phyloP scores from a whole-genome alignment of 2,888 invertebrate genomes.

The Phyto melanocephala region DNA sequence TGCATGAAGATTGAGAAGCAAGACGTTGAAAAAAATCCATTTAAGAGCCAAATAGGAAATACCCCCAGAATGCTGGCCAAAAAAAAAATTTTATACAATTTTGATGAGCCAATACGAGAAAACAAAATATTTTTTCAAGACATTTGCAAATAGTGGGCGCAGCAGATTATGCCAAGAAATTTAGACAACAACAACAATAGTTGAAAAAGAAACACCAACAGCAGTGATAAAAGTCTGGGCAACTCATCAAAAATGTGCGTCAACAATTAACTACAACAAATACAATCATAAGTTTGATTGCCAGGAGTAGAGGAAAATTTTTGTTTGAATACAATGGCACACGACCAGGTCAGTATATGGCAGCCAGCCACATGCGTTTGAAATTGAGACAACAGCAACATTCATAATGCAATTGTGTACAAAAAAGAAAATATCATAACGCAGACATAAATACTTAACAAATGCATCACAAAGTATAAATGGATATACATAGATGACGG shows the following conservation, averaged over 20 bases:
- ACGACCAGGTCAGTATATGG: conserved; percentile 65
- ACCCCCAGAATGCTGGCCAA: conserved; percentile 68
- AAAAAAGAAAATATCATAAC: background rate
- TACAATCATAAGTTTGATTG: conserved; percentile 67
- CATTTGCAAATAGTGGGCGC: conserved; percentile 59
- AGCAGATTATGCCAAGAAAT: conserved; percentile 62
- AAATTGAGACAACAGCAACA: conserved; percentile 56
- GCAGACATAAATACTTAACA: background rate
- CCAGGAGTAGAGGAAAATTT: conserved; percentile 55
- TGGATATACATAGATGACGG: too few relatives aligned
- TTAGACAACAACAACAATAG: conserved; percentile 35
- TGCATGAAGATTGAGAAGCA: conserved; percentile 24
- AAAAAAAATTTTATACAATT: conserved; percentile 19
- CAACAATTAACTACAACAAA: conserved; percentile 71
- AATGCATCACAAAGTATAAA: too few relatives aligned
- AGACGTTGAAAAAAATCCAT: conserved; percentile 42
- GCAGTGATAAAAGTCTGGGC: conserved; percentile 69
- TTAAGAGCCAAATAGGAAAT: conserved; percentile 65
- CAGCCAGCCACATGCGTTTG: conserved; percentile 69
- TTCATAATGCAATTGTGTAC: conserved; percentile 15
- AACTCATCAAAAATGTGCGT: conserved; percentile 76
- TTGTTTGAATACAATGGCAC: conserved; percentile 52
- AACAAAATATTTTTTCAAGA: conserved; percentile 65
- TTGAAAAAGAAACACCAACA: background rate
- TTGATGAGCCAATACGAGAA: conserved; percentile 71